These are phyloP conservation scores for Microtus pennsylvanicus DNA, from an alignment of 2,113 vertebrate genomes.

Conservation along the genomic window DNA sequence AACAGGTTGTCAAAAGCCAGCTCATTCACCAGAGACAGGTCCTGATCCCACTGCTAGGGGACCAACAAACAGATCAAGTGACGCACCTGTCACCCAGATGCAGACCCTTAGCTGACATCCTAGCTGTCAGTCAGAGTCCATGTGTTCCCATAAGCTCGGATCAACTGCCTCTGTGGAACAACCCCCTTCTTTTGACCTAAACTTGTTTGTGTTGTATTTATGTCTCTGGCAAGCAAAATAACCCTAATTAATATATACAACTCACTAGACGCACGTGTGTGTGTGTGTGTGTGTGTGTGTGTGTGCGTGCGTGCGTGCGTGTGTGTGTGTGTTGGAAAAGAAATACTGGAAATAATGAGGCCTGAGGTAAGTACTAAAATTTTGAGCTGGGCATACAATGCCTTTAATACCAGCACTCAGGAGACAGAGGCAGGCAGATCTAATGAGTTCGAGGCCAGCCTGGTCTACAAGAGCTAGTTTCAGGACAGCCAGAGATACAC, in stretches of 20 bases:
- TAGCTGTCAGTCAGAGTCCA: too few species aligned
- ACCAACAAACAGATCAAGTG: too few species aligned
- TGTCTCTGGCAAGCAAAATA: conserved; percentile 15
- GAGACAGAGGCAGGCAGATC: neutral
- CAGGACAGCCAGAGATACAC: neutral
- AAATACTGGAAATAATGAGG: conserved; percentile 47
- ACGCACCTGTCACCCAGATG: too few species aligned
- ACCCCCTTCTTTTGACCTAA: neutral
- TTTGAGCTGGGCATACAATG: neutral
- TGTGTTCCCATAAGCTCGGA: too few species aligned
- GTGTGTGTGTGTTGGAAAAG: neutral
- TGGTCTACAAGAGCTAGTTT: neutral
- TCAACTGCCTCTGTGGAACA: too few species aligned
- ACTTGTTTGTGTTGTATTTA: conserved; percentile 43
- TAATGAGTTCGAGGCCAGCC: neutral
- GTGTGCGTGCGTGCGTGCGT: too few species aligned
- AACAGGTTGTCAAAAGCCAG: too few species aligned
- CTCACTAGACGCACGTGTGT: neutral
- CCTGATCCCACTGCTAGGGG: too few species aligned
- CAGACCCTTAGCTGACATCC: too few species aligned
- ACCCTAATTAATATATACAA: conserved; percentile 7
- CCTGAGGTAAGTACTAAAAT: neutral
- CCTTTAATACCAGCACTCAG: neutral
- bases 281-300: neutral
- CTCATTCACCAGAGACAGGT: too few species aligned